Evolutionary conservation across 2,888 invertebrate genomes (phyloP), one percentile per base, ranked within the genome.

Genomic region (Thymelicus lineola): DNA sequence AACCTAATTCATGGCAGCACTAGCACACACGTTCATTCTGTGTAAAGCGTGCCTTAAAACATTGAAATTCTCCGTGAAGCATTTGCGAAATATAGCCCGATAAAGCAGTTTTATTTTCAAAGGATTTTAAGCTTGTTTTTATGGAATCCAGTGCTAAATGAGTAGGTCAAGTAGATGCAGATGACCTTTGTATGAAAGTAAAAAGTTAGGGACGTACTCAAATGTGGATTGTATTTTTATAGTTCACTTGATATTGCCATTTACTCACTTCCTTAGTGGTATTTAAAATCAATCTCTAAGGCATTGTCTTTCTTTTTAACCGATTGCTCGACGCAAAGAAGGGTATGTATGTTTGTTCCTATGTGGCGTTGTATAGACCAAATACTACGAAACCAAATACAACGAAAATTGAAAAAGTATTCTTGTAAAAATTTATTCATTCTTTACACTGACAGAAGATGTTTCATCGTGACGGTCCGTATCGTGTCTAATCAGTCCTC

Each of bases 41-140:
- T 63, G 62, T 69, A 69, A 63, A 69, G 68, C 57, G 62, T 46
- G 62, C 62, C 62, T 57, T 69, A 69, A 69, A 69, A 69, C 68
- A 69, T 69, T 63, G 68, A 69, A 69, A 69, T 69, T 69, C 63
- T 69, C 63, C 62, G 58, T 63, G 68, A 69, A 68, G 68, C 68
- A 69, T 69, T 69, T 69, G 68, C 58, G 48, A 69, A 69, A 69
- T 63, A 63, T 58, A 69, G 62, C 48, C 53, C 63, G 68, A 38
- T 57, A 57, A 63, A 69, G 46, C 57, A 63, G 69, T 69, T 69
- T 63, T 69, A 69, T 69, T 69, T 69, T 63, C 58, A 69, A 63
- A 69, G 58, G 63, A 69, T 63, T 69, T 63, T 36, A 69, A 58
- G 48, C 45, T 57, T 35, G 68, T 46, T 58, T 66, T 63, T 58